Evolutionary conservation across 2,888 invertebrate species (phyloP).

Genomic region (Orchesella flavescens): DNA sequence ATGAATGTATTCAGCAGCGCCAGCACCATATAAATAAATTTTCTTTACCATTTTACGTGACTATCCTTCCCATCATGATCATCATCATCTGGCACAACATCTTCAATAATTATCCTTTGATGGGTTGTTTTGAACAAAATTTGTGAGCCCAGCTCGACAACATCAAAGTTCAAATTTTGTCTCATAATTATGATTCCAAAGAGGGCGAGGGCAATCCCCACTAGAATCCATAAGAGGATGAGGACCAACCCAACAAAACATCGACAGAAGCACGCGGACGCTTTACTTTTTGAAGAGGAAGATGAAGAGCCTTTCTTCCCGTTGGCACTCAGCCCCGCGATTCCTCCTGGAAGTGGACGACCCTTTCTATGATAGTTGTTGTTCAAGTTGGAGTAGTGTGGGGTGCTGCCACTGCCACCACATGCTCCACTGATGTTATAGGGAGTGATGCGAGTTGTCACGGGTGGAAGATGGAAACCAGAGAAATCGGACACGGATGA

Average conservation of each 20-base stretch:
- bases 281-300: constrained; percentile 26
- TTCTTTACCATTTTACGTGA: constrained; percentile 30
- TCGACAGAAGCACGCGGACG: constrained; percentile 42
- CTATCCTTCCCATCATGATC: constrained; percentile 8
- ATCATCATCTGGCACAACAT: background rate
- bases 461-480: constrained; percentile 67
- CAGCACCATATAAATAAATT: too few relatives aligned
- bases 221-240: constrained; percentile 39
- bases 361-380: constrained; percentile 54
- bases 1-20: too few relatives aligned
- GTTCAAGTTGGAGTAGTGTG: constrained; percentile 52
- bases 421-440: constrained; percentile 48
- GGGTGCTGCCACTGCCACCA: constrained; percentile 21
- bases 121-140: constrained; percentile 20
- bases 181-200: constrained; percentile 45
- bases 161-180: constrained; percentile 47
- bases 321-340: constrained; percentile 41
- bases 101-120: constrained; percentile 12
- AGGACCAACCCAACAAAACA: constrained; percentile 31
- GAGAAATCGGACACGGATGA: constrained; percentile 63
- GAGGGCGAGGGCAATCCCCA: constrained; percentile 40
- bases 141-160: constrained; percentile 32
- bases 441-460: constrained; percentile 65
- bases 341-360: constrained; percentile 46
- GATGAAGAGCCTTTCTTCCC: constrained; percentile 52